Evolutionary conservation across 2,888 invertebrate genomes (phyloP), one percentile per base, ranked within the genome.

Genomic region (Metopia argyrocephala): DNA sequence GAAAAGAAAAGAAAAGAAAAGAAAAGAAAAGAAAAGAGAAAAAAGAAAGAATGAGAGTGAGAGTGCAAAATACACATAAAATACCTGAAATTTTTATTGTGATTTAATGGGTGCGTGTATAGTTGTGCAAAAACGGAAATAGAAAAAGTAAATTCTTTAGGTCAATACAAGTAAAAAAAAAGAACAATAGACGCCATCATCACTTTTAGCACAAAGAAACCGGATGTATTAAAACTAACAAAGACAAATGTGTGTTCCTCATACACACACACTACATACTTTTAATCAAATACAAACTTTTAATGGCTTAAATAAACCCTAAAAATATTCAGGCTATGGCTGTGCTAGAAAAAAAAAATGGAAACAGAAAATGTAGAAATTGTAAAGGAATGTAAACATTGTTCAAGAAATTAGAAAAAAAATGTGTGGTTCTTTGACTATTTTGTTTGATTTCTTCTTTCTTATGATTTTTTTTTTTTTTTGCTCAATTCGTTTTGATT

Each of bases 121-220:
- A n/a, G n/a, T n/a, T n/a, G n/a, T n/a, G n/a, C 12, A 31, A 38
- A 4, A 3, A 27, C 75, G 75, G 75, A 75, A 66, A 38, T 45
- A n/a, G 38, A 3, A 38, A 23, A 46, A 5, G 15, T 59, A 61
- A 38, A 61, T 52, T 68, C 52, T 46, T 68, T 61, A 38, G 38
- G 28, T n/a, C 18, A 61, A 62, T 23, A 68, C n/a, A n/a, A n/a
- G n/a, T n/a, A n/a, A n/a, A n/a, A 68, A 75, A 54, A 59, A 68
- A 68, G 23, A 75, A 46, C 52, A 61, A 61, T 21, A 54, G 46
- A 68, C 66, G 52, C 18, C 45, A 59, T 59, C 21, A 66, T 28
- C 48, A 4, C 21, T 12, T 52, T 31, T 25, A 38, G 15, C 31
- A 38, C 18, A 50, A 18, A 45, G 45, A 65, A 46, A 68, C 18